Base-by-base conservation (phyloP, 2,888 invertebrate species). In the Stenchaetothrips biformis region DNA sequence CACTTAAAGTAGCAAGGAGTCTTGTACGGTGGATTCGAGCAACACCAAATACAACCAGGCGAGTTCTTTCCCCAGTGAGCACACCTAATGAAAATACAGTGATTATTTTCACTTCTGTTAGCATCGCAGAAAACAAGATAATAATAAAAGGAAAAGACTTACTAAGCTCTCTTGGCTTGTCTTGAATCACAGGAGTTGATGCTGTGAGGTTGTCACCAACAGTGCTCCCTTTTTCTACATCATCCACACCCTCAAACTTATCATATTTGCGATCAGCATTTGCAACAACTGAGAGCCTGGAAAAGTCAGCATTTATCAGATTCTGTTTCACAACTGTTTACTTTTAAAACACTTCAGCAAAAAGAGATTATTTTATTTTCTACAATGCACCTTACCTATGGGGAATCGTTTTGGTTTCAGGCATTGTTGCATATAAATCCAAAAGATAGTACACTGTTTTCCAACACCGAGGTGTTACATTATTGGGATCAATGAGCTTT, bases 361-460 rank as follows among this genome's bases (percentile, higher is more conserved):
- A 80, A 79, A 21, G 62, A 83, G 81, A 81, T 79, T 81, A 81
- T 81, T 82, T 82, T 79, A 59, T 74, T 67, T 21, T 9, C 37
- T 37, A 37, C 37, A 1, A 37, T 37, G 37, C 37, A 27, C 80
- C 82, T 82, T 82, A 90, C 89, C 93, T 89, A 86, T 94, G 94
- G 49, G 93, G 92, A 78, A 97, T 94, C 0, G 96, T 97, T 87
- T 97, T 97, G 0, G 96, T 95, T 85, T 97, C 97, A 0, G 98
- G 97, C 92, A 96, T 95, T 79, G 95, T 95, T 8, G 97, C 96
- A 86, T 98, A 98, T 80, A 98, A 87, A 85, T 98, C 96, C 80
- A 98, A 88, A 82, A 98, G 89, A 86, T 96, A 93, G 86, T 96
- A 97, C 83, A 98, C 93, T 0, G 96, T 98, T 85, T 95, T 93